Evolutionary conservation across 1,140 invertebrate species (phyloP).

Genomic region (Tribolium castaneum): DNA sequence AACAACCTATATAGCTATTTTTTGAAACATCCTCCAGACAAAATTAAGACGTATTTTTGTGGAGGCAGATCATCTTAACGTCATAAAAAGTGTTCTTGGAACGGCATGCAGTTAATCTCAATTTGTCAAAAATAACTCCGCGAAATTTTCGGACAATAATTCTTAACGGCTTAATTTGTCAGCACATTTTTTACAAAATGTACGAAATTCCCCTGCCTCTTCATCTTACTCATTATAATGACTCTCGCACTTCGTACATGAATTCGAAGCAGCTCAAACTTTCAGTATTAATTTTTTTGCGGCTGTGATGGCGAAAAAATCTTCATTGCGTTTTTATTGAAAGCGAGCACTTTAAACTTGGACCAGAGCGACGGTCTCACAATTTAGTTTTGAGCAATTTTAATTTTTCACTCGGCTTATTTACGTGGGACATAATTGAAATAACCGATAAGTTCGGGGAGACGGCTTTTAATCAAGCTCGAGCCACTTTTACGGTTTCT

Average conservation of each 20-base stretch:
- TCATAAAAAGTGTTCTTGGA: conserved; percentile 12
- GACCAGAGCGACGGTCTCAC: background rate
- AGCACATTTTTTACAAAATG: background rate
- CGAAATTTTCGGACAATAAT: conserved; percentile 10
- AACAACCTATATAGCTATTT: background rate
- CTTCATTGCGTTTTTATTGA: background rate
- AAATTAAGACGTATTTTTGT: conserved; percentile 18
- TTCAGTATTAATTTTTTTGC: conserved; percentile 5
- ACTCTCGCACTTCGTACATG: conserved; percentile 5
- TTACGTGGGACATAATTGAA: conserved; percentile 1
- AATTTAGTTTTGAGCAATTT: background rate
- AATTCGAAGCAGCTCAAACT: conserved; percentile 2
- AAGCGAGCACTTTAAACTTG: background rate
- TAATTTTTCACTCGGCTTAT: background rate
- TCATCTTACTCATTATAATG: background rate
- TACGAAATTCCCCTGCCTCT: background rate
- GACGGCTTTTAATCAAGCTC: conserved; percentile 1
- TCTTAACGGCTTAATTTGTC: conserved; percentile 1
- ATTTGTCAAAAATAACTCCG: conserved; percentile 4
- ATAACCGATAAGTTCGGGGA: background rate
- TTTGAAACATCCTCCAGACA: background rate
- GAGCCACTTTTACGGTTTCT: conserved; percentile 1
- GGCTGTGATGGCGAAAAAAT: background rate
- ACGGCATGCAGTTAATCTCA: conserved; percentile 6
- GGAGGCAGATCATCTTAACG: background rate